Base-by-base conservation (phyloP, 2,113 vertebrate genomes). In the Anthoscopus minutus region DNA sequence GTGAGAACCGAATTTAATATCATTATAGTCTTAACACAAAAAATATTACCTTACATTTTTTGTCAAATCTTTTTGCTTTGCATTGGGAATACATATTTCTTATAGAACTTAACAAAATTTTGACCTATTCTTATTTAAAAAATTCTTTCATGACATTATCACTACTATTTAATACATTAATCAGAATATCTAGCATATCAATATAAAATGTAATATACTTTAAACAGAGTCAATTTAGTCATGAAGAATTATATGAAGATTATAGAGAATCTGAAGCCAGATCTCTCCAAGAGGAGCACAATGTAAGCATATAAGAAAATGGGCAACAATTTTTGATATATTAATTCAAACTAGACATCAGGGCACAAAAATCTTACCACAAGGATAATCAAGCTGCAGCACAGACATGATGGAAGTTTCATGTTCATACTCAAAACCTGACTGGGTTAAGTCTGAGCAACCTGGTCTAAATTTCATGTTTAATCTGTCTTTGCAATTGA, bases 21-120 rank as follows among this genome's bases (percentile, higher is more conserved):
- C 3, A 17, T 51, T 58, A 13, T n/a, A 38, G 2, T 21, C 21
- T 56, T 73, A 50, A 50, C 2, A 71, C 2, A 28, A 81, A 60
- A 69, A 70, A 11, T 0, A 0, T 64, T 33, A 10, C 6, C 13
- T 35, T 30, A 25, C 5, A 4, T 65, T 61, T 78, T 69, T 37
- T 56, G 31, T 50, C 14, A 87, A 40, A 62, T 81, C 11, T 15
- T 73, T 57, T 23, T 10, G 57, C 58, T 87, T 90, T 85, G 4
- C 7, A 24, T 35, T 35, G 25, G 8, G 44, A 62, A 38, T 58
- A 33, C 5, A 51, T 1, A 6, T 6, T 60, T 88, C 21, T 72
- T 51, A 31, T 3, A 53, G 7, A 54, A 58, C 66, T 65, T 64
- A 37, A 72, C 5, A 82, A 21, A 57, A 57, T 45, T 0, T 33